phyloP scores from a whole-genome alignment of 1,140 invertebrate species.

The Batillaria attramentaria region DNA sequence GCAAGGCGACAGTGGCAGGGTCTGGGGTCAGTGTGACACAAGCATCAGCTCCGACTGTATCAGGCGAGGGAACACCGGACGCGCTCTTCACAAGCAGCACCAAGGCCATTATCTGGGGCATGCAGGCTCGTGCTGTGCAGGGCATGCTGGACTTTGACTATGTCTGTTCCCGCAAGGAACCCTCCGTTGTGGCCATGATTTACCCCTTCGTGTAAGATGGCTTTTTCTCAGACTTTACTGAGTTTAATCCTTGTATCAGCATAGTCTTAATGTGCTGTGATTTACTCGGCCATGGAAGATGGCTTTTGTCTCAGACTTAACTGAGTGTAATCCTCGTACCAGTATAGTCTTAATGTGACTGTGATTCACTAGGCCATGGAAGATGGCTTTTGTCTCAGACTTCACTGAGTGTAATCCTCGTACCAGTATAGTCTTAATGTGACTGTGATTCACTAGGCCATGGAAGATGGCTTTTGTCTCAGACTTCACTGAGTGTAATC shows the following conservation, averaged over 20 bases:
- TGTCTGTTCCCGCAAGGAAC: conserved; percentile 90
- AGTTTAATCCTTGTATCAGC: neutral
- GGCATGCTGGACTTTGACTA: conserved; percentile 99
- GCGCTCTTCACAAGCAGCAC: conserved; percentile 84
- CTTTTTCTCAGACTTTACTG: conserved; percentile 20
- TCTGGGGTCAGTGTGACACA: neutral
- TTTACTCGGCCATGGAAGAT: neutral
- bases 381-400: neutral
- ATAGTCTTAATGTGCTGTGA: too few relatives aligned
- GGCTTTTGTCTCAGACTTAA: neutral
- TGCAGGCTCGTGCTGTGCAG: conserved; percentile 98
- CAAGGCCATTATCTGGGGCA: conserved; percentile 98
- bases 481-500: too few relatives aligned
- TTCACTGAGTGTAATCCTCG: neutral
- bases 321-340: too few relatives aligned
- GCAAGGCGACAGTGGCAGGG: neutral
- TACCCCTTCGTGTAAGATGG: conserved; percentile 88
- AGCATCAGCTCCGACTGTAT: neutral
- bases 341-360: too few relatives aligned
- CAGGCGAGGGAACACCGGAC: neutral
- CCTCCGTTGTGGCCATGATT: conserved; percentile 92
- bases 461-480: too few relatives aligned
- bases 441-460: too few relatives aligned
- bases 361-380: neutral
- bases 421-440: too few relatives aligned